These are phyloP conservation scores for Hemicentrotus pulcherrimus DNA, from an alignment of 35 echinoderm and acorn worm species.

Conservation along the genomic window DNA sequence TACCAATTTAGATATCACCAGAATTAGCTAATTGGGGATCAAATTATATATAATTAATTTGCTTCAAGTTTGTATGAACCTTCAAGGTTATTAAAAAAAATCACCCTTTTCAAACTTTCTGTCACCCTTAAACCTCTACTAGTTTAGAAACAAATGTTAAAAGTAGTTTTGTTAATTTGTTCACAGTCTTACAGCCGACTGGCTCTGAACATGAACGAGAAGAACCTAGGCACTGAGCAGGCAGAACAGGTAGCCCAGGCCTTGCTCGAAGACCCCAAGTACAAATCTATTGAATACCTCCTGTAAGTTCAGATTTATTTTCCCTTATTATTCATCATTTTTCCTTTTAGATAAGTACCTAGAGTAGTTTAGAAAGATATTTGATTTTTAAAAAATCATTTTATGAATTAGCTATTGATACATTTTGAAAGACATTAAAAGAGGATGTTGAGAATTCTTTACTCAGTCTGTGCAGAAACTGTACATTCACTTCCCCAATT, in stretches of 20 bases:
- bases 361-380: not conserved
- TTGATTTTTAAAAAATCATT: not conserved
- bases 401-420: not conserved
- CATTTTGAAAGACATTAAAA: not conserved
- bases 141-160: not conserved
- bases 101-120: too few relatives aligned
- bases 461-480: too few relatives aligned
- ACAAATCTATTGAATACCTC: slow-evolving; percentile 71
- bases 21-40: too few relatives aligned
- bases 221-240: slow-evolving; percentile 57
- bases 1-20: too few relatives aligned
- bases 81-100: too few relatives aligned
- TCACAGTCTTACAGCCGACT: slow-evolving; percentile 43
- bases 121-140: not conserved
- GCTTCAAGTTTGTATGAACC: too few relatives aligned
- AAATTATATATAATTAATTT: too few relatives aligned
- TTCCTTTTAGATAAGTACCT: not conserved
- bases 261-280: slow-evolving; percentile 63
- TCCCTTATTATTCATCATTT: not conserved
- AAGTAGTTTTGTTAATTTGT: not conserved
- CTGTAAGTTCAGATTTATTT: slow-evolving; percentile 60
- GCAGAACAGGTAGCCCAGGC: slow-evolving; percentile 64
- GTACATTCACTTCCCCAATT: too few relatives aligned
- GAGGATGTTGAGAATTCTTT: too few relatives aligned
- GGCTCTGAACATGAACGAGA: slow-evolving; percentile 73